Evolutionary conservation across 64 coral and sea anemone species (phyloP), one percentile per base, ranked within the genome.

Genomic region (Pocillopora damicornis): DNA sequence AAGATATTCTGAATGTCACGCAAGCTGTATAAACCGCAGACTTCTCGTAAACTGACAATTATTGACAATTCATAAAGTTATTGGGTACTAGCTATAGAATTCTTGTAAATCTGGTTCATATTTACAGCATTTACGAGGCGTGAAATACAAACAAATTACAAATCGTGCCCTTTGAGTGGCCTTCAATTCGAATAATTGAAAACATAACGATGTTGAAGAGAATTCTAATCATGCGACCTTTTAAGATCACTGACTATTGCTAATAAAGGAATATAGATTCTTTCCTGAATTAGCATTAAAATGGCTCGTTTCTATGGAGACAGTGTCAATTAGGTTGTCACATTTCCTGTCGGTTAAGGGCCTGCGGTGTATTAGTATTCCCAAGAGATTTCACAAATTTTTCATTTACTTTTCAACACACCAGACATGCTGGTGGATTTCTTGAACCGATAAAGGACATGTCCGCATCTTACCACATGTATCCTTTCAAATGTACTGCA

Each of bases 241-340:
- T 71, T 20, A 22, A 72, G 60, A 35, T 16, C 10, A 35, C 18
- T 16, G 59, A 20, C 36, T 14, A 56, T 22, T 5, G 38, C 38
- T 57, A 77, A 77, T 77, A 81, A 63, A 81, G 16, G 23, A 37
- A 64, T 63, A 60, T 63, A 63, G 12, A 62, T 63, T 63, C 79
- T 90, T 95, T 95, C 94, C 90, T 87, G 82, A 87, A 90, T 97
- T 97, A 93, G 82, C 91, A 90, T 97, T 69, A 71, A 78, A 97
- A 97, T 93, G 73, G 82, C 59, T 90, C 87, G 82, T 97, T 79
- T 63, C 91, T 85, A 97, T 97, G 91, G 91, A 63, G 80, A 97
- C 85, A 59, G 78, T 66, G 88, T 93, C 93, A 95, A 95, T 95
- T 94, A 86, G 86, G 65, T 92, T 89, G 93, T 97, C 91, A 68